phyloP scores from a whole-genome alignment of 1,140 invertebrate genomes.

The Eupristina koningsbergeri region DNA sequence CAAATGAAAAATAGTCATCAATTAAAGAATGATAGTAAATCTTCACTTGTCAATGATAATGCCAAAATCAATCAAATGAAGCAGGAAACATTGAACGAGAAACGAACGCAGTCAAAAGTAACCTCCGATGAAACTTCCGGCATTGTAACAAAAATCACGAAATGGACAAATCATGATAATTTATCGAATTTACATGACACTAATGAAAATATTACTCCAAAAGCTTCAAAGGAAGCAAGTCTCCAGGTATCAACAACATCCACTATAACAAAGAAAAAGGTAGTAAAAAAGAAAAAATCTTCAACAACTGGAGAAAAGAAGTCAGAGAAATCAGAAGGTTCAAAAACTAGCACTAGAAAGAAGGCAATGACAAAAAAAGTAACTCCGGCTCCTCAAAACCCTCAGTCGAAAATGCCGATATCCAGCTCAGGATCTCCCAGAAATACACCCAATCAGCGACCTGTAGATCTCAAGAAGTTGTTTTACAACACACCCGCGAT shows the following conservation, averaged over 20 bases:
- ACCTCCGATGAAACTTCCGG: conserved; percentile 56
- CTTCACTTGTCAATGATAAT: not conserved
- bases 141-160: conserved; percentile 59
- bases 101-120: conserved; percentile 54
- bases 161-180: conserved; percentile 67
- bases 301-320: conserved; percentile 58
- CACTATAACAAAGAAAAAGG: conserved; percentile 60
- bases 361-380: conserved; percentile 50
- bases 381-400: conserved; percentile 37
- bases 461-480: conserved; percentile 67
- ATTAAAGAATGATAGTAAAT: no score
- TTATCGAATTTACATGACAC: conserved; percentile 56
- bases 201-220: conserved; percentile 55
- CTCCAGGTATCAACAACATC: conserved; percentile 54
- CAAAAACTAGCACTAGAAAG: conserved; percentile 38
- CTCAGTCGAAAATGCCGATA: conserved; percentile 46
- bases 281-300: conserved; percentile 60
- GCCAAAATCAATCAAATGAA: not conserved
- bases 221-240: conserved; percentile 53
- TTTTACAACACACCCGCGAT: conserved; percentile 70
- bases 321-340: conserved; percentile 42
- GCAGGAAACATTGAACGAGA: not conserved
- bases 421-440: conserved; percentile 44
- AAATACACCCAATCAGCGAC: conserved; percentile 60
- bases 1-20: no score